phyloP scores from a whole-genome alignment of 2,113 vertebrate species.

The Mirza zaza region DNA sequence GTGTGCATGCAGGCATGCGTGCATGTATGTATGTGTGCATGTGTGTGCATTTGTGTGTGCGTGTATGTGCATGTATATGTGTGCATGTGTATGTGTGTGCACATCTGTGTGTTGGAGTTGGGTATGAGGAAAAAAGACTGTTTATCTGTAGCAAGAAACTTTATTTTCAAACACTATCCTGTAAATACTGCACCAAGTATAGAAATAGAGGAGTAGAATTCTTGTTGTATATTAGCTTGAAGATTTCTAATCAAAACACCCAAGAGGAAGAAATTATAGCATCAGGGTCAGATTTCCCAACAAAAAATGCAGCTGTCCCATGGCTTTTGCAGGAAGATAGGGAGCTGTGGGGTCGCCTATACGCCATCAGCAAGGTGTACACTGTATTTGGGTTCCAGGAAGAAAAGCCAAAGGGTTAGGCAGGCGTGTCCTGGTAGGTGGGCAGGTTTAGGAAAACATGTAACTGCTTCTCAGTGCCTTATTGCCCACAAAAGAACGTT shows the following conservation, averaged over 20 bases:
- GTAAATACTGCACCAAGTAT: conserved; percentile 56
- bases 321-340: neutral
- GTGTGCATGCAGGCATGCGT: no score
- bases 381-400: conserved; percentile 56
- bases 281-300: conserved; percentile 68
- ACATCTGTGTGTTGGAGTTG: neutral
- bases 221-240: conserved; percentile 72
- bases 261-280: conserved; percentile 63
- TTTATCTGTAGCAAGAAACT: conserved; percentile 61
- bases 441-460: conserved; percentile 76
- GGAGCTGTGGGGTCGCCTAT: neutral
- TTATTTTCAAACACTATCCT: conserved; percentile 72
- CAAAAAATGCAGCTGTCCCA: conserved; percentile 67
- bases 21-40: no score
- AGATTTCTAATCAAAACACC: conserved; percentile 76
- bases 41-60: no score
- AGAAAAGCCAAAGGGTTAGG: conserved; percentile 80
- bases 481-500: conserved; percentile 84
- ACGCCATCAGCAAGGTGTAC: conserved; percentile 46
- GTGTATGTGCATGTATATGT: no score
- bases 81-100: no score
- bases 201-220: conserved; percentile 73
- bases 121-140: neutral
- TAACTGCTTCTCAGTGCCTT: conserved; percentile 77
- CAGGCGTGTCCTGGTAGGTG: conserved; percentile 73